phyloP scores from a whole-genome alignment of 1,140 invertebrate species.

The Colletes gigas region DNA sequence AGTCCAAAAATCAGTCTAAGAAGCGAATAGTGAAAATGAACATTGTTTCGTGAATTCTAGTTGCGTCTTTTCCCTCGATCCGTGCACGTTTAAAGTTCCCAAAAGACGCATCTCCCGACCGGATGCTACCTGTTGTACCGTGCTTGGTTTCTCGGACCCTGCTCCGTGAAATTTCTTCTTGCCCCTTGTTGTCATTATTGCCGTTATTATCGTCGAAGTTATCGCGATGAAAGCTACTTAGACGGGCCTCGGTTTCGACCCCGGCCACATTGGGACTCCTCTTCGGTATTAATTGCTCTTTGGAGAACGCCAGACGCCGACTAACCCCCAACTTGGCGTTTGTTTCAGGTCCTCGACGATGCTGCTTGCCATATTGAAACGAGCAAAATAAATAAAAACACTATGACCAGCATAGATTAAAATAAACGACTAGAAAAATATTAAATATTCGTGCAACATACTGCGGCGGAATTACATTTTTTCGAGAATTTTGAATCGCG shows the following conservation, averaged over 20 bases:
- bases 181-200: not conserved
- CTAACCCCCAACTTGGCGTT: too few species aligned
- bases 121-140: slow-evolving; percentile 33
- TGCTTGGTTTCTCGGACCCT: not conserved
- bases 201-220: slow-evolving; percentile 18
- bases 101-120: not conserved
- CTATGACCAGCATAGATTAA: too few species aligned
- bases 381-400: too few species aligned
- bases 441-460: too few species aligned
- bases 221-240: not conserved
- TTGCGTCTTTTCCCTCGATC: not conserved
- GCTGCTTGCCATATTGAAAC: too few species aligned
- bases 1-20: too few species aligned
- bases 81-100: not conserved
- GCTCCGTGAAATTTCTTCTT: not conserved
- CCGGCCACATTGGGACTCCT: not conserved
- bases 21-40: too few species aligned
- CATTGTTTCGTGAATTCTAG: not conserved
- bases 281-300: slow-evolving; percentile 12
- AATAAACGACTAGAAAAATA: too few species aligned
- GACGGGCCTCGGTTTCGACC: not conserved
- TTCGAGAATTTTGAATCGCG: too few species aligned
- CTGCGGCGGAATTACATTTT: too few species aligned
- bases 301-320: not conserved
- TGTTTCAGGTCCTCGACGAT: too few species aligned